A percentile compares a stretch with the other conserved stretches of the same genome.
Conservation (phyloP, 2,888 invertebrate genomes). For the Adelognathus sp. region DNA sequence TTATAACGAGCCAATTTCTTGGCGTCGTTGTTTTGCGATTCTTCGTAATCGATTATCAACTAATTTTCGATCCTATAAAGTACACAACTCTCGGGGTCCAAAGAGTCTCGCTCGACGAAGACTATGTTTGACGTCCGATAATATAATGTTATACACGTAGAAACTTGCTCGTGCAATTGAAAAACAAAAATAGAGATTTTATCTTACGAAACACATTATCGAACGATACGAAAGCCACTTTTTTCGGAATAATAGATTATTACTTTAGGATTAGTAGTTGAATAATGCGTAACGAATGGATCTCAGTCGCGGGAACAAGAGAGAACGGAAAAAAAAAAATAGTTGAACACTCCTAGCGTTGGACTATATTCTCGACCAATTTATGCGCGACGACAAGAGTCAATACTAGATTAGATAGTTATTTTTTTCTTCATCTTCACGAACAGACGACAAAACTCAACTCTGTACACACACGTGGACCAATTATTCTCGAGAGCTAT, state of each 20-base stretch:
- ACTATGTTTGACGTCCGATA: not conserved
- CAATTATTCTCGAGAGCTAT: slow-evolving; percentile 44
- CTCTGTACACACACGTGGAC: slow-evolving; percentile 43
- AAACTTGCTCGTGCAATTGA: slow-evolving; percentile 10
- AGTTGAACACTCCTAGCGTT: too few relatives aligned
- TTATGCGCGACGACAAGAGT: not conserved
- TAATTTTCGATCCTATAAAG: not conserved
- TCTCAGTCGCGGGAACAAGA: not conserved
- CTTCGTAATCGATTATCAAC: not conserved
- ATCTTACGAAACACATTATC: not conserved
- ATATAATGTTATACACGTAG: not conserved
- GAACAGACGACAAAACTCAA: not conserved
- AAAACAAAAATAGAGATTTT: not conserved
- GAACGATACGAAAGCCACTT: not conserved
- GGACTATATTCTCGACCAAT: not conserved
- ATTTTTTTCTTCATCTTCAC: not conserved
- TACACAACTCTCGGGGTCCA: slow-evolving; percentile 5
- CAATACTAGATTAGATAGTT: slow-evolving; percentile 19
- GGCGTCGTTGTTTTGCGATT: not conserved
- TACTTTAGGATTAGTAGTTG: not conserved
- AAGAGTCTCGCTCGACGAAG: not conserved
- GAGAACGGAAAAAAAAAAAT: not conserved
- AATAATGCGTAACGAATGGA: not conserved
- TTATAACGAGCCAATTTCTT: slow-evolving; percentile 19
- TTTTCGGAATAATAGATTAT: not conserved